Evolutionary conservation across 2,888 invertebrate species (phyloP).

Genomic region (Hylaea fasciaria): DNA sequence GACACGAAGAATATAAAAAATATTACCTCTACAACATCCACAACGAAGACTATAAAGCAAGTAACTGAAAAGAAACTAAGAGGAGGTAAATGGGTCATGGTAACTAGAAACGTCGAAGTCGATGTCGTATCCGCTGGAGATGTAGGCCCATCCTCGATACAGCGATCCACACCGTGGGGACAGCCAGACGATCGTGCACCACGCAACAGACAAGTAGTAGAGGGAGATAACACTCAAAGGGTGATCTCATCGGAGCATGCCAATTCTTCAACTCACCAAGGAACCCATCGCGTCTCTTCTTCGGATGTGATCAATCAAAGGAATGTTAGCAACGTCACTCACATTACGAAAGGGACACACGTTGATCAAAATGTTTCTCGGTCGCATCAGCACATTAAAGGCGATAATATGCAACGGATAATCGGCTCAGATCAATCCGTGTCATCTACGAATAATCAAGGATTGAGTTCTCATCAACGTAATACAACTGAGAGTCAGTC

Average conservation of each 20-base stretch:
- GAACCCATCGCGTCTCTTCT: conserved; percentile 45
- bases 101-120: conserved; percentile 87
- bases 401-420: conserved; percentile 46
- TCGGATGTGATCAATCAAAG: conserved; percentile 49
- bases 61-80: conserved; percentile 84
- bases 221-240: conserved; percentile 53
- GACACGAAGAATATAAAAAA: conserved; percentile 64
- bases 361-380: conserved; percentile 54
- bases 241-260: conserved; percentile 56
- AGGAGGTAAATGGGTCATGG: conserved; percentile 79
- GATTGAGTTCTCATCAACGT: conserved; percentile 45
- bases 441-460: conserved; percentile 49
- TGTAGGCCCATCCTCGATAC: conserved; percentile 42
- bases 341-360: conserved; percentile 50
- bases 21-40: conserved; percentile 68
- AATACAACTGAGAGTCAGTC: conserved; percentile 45
- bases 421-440: conserved; percentile 51
- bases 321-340: conserved; percentile 41
- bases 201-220: conserved; percentile 40
- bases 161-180: conserved; percentile 32
- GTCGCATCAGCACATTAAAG: conserved; percentile 53
- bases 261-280: conserved; percentile 54
- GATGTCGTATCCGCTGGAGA: conserved; percentile 74
- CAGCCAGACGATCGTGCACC: conserved; percentile 45
- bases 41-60: conserved; percentile 82